Evolutionary conservation across 2,797 vertebrate genomes (phyloP).

Genomic region (Enteromius paludinosus): DNA sequence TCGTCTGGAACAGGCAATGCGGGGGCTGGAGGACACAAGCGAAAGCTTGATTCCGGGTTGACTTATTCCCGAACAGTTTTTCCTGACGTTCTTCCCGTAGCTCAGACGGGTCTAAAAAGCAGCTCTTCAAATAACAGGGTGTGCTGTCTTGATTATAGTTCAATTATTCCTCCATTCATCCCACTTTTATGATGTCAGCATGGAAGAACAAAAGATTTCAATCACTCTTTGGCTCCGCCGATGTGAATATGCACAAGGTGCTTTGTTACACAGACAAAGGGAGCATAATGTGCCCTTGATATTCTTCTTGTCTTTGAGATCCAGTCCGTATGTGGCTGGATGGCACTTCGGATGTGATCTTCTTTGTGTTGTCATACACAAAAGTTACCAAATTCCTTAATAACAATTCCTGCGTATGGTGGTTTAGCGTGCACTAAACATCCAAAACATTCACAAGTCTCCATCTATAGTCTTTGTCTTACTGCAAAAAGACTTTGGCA

Average conservation of each 20-base stretch:
- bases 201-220: constrained; percentile 42
- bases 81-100: background rate
- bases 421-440: constrained; percentile 35
- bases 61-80: constrained; percentile 1
- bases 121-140: constrained; percentile 51
- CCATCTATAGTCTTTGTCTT: constrained; percentile 64
- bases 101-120: background rate
- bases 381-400: constrained; percentile 11
- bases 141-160: constrained; percentile 1
- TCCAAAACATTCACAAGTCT: background rate
- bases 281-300: constrained; percentile 49
- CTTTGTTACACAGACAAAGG: constrained; percentile 56
- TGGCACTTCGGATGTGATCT: constrained; percentile 3
- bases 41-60: background rate
- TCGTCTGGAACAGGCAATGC: constrained; percentile 66
- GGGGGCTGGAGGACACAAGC: constrained; percentile 60
- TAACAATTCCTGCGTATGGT: background rate
- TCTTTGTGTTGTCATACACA: constrained; percentile 26
- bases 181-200: constrained; percentile 15
- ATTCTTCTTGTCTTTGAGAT: constrained; percentile 28
- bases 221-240: constrained; percentile 11
- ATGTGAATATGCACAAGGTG: constrained; percentile 39
- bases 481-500: constrained; percentile 73
- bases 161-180: constrained; percentile 28
- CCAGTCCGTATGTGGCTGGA: constrained; percentile 14